Percentiles rank a stretch among this genome's conserved stretches.
phyloP scores from a whole-genome alignment of 2,797 vertebrate species.

The Pipistrellus pygmaeus region DNA sequence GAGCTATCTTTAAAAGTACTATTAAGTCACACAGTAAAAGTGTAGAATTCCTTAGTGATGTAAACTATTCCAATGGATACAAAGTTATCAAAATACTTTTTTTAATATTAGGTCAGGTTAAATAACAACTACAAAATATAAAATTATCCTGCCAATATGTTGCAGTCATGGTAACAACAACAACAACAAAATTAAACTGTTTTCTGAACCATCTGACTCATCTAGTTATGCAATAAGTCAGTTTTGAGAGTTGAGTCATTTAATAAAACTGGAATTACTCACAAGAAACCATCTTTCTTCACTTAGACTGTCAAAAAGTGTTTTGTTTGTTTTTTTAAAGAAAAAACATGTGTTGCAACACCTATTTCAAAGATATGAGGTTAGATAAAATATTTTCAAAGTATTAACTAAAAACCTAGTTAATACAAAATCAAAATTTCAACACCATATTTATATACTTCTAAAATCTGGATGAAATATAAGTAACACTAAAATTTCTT shows the following conservation, averaged over 20 bases:
- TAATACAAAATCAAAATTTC: slow-evolving; percentile 25
- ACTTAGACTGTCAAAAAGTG: background rate
- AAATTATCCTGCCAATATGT: background rate
- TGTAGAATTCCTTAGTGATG: background rate
- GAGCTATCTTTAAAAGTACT: background rate
- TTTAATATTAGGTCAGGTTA: slow-evolving; percentile 34
- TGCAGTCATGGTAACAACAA: slow-evolving; percentile 18
- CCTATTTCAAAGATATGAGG: background rate
- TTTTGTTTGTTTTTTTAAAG: background rate
- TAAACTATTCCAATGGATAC: slow-evolving; percentile 26
- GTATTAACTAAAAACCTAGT: slow-evolving; percentile 47
- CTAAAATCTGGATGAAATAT: slow-evolving; percentile 36
- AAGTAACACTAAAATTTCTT: slow-evolving; percentile 8
- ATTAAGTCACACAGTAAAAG: slow-evolving; percentile 15
- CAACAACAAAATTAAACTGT: background rate
- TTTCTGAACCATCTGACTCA: slow-evolving; percentile 66
- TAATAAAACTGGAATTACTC: slow-evolving; percentile 59
- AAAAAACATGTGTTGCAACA: background rate
- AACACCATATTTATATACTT: background rate
- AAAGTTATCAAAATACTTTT: slow-evolving; percentile 26
- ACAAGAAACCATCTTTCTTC: slow-evolving; percentile 45
- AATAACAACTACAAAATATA: slow-evolving; percentile 54
- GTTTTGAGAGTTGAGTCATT: slow-evolving; percentile 19
- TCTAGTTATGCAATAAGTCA: slow-evolving; percentile 44
- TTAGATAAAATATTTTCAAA: slow-evolving; percentile 33